Conservation (phyloP, 2,797 vertebrate species). For the Fundulus diaphanus region DNA sequence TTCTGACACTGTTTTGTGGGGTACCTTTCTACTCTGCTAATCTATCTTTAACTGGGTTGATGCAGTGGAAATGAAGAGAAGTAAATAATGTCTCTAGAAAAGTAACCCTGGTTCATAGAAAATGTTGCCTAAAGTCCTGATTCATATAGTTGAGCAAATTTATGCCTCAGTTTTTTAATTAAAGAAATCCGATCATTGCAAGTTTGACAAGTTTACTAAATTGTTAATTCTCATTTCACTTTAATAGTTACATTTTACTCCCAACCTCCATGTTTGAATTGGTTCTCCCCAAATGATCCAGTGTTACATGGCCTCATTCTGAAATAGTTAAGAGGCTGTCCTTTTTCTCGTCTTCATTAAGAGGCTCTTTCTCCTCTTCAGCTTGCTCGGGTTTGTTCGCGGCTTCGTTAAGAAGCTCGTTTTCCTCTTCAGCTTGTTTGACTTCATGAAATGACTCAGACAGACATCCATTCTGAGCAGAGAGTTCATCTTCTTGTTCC, state of each 20-base stretch:
- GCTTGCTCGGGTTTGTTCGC: background rate
- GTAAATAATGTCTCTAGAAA: too few species aligned
- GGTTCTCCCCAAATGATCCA: background rate
- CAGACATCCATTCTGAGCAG: rapidly evolving
- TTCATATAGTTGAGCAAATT: too few species aligned
- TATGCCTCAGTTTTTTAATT: background rate
- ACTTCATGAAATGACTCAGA: background rate
- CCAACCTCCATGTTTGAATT: background rate
- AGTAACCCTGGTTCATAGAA: too few species aligned
- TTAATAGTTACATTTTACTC: background rate
- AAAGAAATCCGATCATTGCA: background rate
- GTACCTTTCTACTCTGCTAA: too few species aligned
- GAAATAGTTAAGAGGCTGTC: background rate
- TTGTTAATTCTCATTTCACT: background rate
- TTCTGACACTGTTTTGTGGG: too few species aligned
- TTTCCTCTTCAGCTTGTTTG: background rate
- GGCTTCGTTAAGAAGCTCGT: background rate
- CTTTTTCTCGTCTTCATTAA: background rate
- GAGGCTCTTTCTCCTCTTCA: background rate
- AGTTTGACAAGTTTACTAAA: background rate
- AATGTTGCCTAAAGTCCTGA: too few species aligned
- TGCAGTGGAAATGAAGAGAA: too few species aligned
- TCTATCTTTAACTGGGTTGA: too few species aligned
- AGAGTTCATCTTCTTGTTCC: background rate
- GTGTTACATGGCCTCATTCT: background rate